Conservation (phyloP, 2,113 vertebrate genomes). For the Neotoma lepida region DNA sequence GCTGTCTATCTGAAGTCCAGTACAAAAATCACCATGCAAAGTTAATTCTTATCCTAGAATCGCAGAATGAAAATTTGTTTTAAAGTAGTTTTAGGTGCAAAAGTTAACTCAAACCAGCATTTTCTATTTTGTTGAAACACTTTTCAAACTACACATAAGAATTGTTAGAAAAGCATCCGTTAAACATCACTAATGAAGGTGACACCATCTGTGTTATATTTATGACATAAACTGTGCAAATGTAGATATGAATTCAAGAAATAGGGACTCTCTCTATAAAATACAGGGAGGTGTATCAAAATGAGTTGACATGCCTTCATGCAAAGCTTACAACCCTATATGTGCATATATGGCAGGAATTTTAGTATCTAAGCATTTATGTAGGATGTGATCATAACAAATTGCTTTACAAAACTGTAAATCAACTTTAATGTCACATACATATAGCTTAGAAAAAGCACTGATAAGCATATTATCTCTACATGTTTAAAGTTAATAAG, state of each 20-base stretch:
- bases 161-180: background rate
- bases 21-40: conserved; percentile 62
- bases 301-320: background rate
- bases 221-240: background rate
- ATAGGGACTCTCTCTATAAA: background rate
- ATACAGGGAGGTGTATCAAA: background rate
- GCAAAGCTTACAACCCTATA: background rate
- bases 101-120: conserved; percentile 40
- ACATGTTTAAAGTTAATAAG: conserved; percentile 8
- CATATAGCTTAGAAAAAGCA: background rate
- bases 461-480: background rate
- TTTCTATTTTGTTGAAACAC: conserved; percentile 28
- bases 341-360: background rate
- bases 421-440: background rate
- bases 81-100: conserved; percentile 57
- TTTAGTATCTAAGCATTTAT: conserved; percentile 21
- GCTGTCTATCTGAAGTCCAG: conserved; percentile 60
- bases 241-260: background rate
- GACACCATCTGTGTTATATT: background rate
- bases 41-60: conserved; percentile 65
- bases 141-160: conserved; percentile 44
- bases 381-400: background rate
- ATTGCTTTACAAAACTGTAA: background rate
- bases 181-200: background rate
- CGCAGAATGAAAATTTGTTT: conserved; percentile 9